phyloP scores from a whole-genome alignment of 2,113 vertebrate species.

The Ranitomeya imitator region DNA sequence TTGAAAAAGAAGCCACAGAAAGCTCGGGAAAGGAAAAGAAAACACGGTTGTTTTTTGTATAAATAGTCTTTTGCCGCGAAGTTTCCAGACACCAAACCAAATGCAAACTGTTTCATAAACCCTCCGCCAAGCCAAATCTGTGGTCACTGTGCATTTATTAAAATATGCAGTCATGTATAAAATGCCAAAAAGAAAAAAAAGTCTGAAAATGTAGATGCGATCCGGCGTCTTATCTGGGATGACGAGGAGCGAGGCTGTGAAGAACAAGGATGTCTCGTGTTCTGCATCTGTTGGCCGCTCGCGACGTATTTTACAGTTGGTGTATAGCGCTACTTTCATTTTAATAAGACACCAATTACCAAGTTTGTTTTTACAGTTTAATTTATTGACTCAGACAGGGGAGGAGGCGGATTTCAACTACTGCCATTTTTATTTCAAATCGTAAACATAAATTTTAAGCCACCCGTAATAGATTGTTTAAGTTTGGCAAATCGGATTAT shows the following conservation, averaged over 20 bases:
- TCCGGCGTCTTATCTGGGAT: conserved; percentile 30
- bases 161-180: conserved; percentile 55
- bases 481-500: conserved; percentile 57
- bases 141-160: conserved; percentile 45
- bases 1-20: conserved; percentile 33
- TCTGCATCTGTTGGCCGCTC: not conserved
- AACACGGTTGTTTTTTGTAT: conserved; percentile 54
- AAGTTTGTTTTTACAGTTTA: conserved; percentile 49
- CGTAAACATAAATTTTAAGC: conserved; percentile 50
- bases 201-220: conserved; percentile 26
- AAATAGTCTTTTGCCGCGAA: conserved; percentile 46
- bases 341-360: conserved; percentile 48
- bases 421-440: conserved; percentile 56
- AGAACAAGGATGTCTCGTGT: conserved; percentile 20
- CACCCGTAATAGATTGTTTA: conserved; percentile 57
- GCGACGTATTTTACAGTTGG: not conserved
- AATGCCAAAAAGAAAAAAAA: conserved; percentile 30
- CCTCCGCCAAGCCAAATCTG: conserved; percentile 46
- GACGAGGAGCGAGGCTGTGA: conserved; percentile 22
- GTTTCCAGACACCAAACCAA: conserved; percentile 48
- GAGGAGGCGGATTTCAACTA: conserved; percentile 32
- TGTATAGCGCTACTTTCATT: not conserved
- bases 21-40: conserved; percentile 49
- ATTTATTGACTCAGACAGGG: conserved; percentile 33
- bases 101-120: conserved; percentile 44